Conservation (phyloP, 2,113 vertebrate species). For the Pitta sordida region DNA sequence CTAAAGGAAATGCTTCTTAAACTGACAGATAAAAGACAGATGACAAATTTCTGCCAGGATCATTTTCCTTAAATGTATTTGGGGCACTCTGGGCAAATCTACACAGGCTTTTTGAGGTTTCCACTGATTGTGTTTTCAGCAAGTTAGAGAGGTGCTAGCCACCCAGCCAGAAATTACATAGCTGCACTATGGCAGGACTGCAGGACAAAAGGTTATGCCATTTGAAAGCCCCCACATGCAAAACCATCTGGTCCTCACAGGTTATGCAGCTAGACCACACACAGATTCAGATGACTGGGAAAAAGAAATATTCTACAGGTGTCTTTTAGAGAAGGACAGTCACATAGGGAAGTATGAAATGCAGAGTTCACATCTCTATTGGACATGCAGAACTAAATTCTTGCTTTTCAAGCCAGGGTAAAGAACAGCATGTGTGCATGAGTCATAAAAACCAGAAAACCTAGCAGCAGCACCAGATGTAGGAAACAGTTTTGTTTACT, state of each 20-base stretch:
- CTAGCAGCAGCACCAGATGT: conserved; percentile 12
- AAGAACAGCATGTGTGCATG: conserved; percentile 60
- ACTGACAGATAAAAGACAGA: neutral
- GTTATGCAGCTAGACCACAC: neutral
- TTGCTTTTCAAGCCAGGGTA: conserved; percentile 51
- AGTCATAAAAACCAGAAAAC: conserved; percentile 59
- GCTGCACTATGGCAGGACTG: neutral
- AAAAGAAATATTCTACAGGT: neutral
- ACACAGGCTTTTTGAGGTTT: neutral
- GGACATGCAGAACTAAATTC: conserved; percentile 36
- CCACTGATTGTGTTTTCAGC: neutral
- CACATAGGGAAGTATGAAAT: conserved; percentile 14
- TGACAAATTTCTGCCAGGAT: neutral
- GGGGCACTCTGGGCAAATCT: neutral
- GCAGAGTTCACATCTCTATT: conserved; percentile 25
- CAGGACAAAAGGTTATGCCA: neutral
- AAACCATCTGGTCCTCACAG: neutral
- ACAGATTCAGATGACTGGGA: neutral
- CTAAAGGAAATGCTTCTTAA: neutral
- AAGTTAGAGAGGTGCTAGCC: neutral
- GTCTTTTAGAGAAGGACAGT: neutral
- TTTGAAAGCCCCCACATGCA: neutral
- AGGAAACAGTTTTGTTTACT: conserved; percentile 6
- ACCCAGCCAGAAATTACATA: neutral
- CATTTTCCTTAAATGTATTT: neutral